These are phyloP conservation scores for Apeira syringaria DNA, from an alignment of 2,888 invertebrate genomes.

Conservation along the genomic window DNA sequence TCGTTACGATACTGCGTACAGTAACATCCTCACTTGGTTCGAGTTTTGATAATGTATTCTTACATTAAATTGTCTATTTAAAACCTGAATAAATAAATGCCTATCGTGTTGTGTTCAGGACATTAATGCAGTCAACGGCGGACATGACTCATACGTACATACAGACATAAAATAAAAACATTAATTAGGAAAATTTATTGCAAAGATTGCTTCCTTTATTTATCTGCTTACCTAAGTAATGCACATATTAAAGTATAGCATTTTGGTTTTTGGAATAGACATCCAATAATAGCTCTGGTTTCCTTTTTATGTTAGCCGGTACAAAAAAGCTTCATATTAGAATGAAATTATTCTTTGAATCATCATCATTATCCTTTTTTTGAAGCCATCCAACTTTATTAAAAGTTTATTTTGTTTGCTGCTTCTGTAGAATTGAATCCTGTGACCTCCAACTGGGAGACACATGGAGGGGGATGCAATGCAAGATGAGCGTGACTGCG, in stretches of 20 bases:
- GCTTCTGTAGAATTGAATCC: constrained; percentile 92
- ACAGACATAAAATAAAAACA: constrained; percentile 13
- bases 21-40: constrained; percentile 50
- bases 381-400: constrained; percentile 54
- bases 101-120: constrained; percentile 33
- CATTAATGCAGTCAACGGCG: constrained; percentile 38
- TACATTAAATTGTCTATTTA: constrained; percentile 36
- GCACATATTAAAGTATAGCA: constrained; percentile 28
- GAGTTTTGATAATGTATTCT: constrained; percentile 45
- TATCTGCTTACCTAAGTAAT: constrained; percentile 31
- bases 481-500: constrained; percentile 92
- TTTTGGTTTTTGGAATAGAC: constrained; percentile 27
- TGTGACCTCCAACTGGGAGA: constrained; percentile 90
- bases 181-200: constrained; percentile 26
- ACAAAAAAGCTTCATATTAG: constrained; percentile 20
- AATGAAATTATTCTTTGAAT: constrained; percentile 23
- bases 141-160: constrained; percentile 49
- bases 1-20: constrained; percentile 53
- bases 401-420: constrained; percentile 80
- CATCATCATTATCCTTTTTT: constrained; percentile 34
- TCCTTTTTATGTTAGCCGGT: constrained; percentile 2
- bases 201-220: constrained; percentile 47
- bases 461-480: constrained; percentile 91
- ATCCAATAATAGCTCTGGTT: constrained; percentile 26
- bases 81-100: constrained; percentile 44